Base-by-base conservation (phyloP, 1,140 invertebrate species). In the Microplitis demolitor region DNA sequence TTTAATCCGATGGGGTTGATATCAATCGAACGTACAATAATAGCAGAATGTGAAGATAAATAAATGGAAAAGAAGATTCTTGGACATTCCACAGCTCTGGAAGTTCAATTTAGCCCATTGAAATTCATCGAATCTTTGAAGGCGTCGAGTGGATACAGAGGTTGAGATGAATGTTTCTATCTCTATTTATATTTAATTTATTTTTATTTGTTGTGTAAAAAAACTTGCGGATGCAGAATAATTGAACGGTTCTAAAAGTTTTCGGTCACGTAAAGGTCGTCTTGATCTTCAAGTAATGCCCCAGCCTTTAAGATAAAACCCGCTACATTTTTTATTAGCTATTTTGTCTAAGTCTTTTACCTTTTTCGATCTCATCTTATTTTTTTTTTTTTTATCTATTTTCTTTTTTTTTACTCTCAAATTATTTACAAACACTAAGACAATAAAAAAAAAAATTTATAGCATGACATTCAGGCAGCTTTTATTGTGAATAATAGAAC, bases 81-180 rank as follows among this genome's bases (percentile, higher is more conserved):
- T 66, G 53, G 61, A 45, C 14, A 34, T 39, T 16, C 45, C 35
- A 24, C 51, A 14, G 58, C 53, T 11, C 62, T 63, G 68, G 73
- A 71, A 62, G 69, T 69, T 71, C 67, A 74, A 67, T 74, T 71
- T 74, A 45, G 62, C 3, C 68, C 69, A 74, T 74, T 74, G 68
- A 71, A 70, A 66, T 71, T 74, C 61, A 74, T 74, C 50, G 73
- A 71, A 74, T 74, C 66, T 60, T 64, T 70, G 62, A 71, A n/a
- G 37, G 62, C n/a, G 56, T 64, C 45, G 69, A 56, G 16, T 54
- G 69, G 31, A 63, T 64, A 51, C 68, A 54, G 58, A 3, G 34
- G 14, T 70, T 16, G 39, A 56, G 50, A 62, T 35, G 50, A 68
- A 58, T 68, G 53, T 68, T 35, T 13, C 16, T 58, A 58, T 8